Conservation (phyloP, 2,888 invertebrate species). For the Ceriagrion tenellum region DNA sequence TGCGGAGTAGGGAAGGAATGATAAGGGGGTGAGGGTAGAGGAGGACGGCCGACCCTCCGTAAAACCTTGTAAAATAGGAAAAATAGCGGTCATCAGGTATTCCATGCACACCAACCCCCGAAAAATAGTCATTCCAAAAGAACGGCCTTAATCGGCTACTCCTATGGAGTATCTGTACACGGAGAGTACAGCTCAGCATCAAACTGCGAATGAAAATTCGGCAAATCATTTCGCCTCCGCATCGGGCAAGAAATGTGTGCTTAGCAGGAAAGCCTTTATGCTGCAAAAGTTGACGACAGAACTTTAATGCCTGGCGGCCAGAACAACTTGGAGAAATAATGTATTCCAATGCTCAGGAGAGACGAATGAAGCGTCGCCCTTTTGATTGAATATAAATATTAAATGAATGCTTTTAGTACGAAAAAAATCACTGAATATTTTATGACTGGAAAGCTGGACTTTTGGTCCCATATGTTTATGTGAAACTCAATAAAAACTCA, state of each 20-base stretch:
- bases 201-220: not conserved
- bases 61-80: too few relatives aligned
- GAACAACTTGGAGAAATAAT: not conserved
- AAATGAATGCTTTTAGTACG: not conserved
- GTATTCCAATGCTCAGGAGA: not conserved
- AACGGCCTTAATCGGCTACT: too few relatives aligned
- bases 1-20: too few relatives aligned
- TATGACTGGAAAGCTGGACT: not conserved
- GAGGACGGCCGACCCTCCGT: too few relatives aligned
- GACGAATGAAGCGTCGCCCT: not conserved
- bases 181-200: too few relatives aligned
- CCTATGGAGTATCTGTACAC: too few relatives aligned
- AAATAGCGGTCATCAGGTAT: too few relatives aligned
- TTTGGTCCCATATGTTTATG: not conserved
- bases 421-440: not conserved
- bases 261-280: not conserved
- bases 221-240: not conserved
- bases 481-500: not conserved
- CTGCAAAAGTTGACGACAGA: not conserved
- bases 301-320: not conserved
- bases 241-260: not conserved
- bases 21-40: too few relatives aligned
- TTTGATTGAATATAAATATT: conserved; percentile 12
- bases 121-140: too few relatives aligned
- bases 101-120: too few relatives aligned